These are phyloP conservation scores for Lagria hirta DNA, from an alignment of 2,888 invertebrate genomes.

Conservation along the genomic window DNA sequence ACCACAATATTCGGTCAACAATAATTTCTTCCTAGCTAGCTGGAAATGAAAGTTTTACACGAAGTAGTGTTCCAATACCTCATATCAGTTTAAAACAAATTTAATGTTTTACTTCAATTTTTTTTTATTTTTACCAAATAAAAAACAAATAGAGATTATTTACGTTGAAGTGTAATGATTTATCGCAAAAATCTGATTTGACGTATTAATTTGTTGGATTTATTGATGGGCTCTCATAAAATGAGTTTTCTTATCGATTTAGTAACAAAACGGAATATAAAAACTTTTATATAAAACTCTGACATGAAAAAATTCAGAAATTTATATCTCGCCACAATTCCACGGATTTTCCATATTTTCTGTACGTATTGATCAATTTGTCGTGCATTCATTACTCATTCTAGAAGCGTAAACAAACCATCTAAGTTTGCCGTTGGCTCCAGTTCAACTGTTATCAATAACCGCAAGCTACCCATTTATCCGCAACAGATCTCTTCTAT, in stretches of 20 bases:
- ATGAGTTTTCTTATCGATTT: slow-evolving; percentile 33
- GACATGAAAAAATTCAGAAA: slow-evolving; percentile 33
- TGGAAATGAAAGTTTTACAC: no score
- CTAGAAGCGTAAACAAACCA: slow-evolving; percentile 45
- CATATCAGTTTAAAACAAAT: no score
- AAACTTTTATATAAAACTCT: slow-evolving; percentile 31
- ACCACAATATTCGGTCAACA: no score
- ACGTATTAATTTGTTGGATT: slow-evolving; percentile 29
- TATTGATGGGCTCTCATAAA: slow-evolving; percentile 29
- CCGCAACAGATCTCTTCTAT: slow-evolving; percentile 42
- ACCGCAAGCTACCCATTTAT: slow-evolving; percentile 45
- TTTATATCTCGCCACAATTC: slow-evolving; percentile 33
- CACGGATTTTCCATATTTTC: slow-evolving; percentile 39
- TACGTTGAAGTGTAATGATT: slow-evolving; percentile 26
- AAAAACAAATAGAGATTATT: slow-evolving; percentile 27
- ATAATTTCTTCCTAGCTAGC: no score
- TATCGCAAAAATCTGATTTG: slow-evolving; percentile 29
- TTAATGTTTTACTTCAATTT: no score
- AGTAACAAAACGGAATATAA: slow-evolving; percentile 30
- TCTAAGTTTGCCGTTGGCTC: slow-evolving; percentile 45
- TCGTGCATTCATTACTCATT: slow-evolving; percentile 47
- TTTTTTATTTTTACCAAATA: no score
- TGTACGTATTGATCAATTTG: slow-evolving; percentile 43
- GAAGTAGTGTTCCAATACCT: no score
- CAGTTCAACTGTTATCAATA: slow-evolving; percentile 46